Conservation (phyloP, 2,797 vertebrate species). For the Danio choprae region DNA sequence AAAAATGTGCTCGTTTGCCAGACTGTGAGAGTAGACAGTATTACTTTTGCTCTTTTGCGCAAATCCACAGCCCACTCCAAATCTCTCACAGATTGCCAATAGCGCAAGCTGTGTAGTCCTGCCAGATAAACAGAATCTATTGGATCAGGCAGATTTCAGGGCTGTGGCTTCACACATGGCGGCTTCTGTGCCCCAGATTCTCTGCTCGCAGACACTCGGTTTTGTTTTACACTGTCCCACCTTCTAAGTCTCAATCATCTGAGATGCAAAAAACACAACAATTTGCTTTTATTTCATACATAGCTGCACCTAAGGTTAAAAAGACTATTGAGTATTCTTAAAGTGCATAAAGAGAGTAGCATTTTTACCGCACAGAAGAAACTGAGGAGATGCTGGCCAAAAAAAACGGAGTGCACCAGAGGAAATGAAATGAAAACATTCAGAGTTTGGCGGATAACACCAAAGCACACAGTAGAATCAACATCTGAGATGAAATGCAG, state of each 20-base stretch:
- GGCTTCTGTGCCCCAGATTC: constrained; percentile 78
- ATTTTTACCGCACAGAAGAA: neutral
- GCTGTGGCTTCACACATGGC: constrained; percentile 79
- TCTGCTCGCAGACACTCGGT: constrained; percentile 52
- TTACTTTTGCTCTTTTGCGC: constrained; percentile 74
- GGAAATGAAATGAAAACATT: constrained; percentile 21
- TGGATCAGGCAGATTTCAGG: constrained; percentile 82
- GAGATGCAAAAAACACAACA: neutral
- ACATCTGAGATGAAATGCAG: neutral
- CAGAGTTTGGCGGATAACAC: constrained; percentile 20
- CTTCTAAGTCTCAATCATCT: constrained; percentile 2
- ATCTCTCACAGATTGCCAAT: constrained; percentile 82
- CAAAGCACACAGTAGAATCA: constrained; percentile 16
- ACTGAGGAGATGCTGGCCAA: neutral
- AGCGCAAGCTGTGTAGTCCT: constrained; percentile 68
- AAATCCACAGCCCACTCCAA: constrained; percentile 79
- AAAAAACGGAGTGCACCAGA: neutral
- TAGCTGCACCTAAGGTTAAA: neutral
- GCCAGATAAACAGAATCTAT: constrained; percentile 84
- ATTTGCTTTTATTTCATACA: constrained; percentile 12
- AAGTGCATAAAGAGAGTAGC: neutral
- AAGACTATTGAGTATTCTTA: neutral
- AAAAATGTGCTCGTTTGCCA: constrained; percentile 70
- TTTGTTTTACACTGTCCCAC: constrained; percentile 63
- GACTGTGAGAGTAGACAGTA: constrained; percentile 75